Evolutionary conservation across 2,888 invertebrate genomes (phyloP).

Genomic region (Oithona nana): DNA sequence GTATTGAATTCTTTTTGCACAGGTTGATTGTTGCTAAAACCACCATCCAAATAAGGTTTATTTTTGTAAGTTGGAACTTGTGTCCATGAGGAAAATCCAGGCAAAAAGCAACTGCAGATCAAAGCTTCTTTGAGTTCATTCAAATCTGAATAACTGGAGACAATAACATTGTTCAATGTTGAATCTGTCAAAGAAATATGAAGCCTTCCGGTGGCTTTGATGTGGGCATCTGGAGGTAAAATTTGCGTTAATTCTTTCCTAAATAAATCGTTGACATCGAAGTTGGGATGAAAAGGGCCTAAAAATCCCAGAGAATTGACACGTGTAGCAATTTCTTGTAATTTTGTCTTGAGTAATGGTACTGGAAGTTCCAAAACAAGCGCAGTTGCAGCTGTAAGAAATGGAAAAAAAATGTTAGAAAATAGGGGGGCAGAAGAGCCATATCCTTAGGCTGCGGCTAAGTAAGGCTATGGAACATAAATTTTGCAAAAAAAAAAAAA

Average conservation of each 20-base stretch:
- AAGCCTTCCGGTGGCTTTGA: slow-evolving; percentile 68
- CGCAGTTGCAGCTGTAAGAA: slow-evolving; percentile 53
- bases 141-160: background rate
- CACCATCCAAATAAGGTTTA: slow-evolving; percentile 4
- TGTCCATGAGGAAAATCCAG: slow-evolving; percentile 6
- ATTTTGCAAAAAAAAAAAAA: too few species aligned
- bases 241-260: slow-evolving; percentile 30
- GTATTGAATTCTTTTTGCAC: background rate
- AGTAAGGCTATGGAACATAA: too few species aligned
- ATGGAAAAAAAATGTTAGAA: too few species aligned
- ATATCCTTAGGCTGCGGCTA: too few species aligned
- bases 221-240: slow-evolving; percentile 73
- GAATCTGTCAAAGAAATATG: slow-evolving; percentile 66
- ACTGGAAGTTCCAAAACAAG: slow-evolving; percentile 39
- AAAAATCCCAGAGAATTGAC: background rate
- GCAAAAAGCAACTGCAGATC: slow-evolving; percentile 14
- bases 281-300: slow-evolving; percentile 7
- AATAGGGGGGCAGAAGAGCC: too few species aligned
- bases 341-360: background rate
- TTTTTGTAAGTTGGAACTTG: background rate
- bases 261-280: background rate
- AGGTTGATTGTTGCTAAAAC: slow-evolving; percentile 8
- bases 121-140: slow-evolving; percentile 7
- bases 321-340: background rate
- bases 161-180: slow-evolving; percentile 1